Percentiles rank a stretch among this genome's conserved stretches.
Evolutionary conservation across 2,797 vertebrate species (phyloP).

Genomic region (Brachyalestes nurse): DNA sequence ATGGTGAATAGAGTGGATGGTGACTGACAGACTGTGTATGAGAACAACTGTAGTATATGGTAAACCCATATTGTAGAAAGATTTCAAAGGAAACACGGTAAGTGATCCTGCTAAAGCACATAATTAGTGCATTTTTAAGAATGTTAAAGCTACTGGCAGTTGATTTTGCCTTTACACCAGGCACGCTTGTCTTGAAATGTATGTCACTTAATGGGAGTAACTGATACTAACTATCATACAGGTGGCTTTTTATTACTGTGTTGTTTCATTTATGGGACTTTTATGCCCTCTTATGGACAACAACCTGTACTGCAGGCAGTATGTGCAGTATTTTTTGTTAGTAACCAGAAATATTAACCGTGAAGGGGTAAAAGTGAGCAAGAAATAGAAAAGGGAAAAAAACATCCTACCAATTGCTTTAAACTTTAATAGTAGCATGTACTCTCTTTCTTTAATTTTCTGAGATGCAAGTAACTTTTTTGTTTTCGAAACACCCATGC

Average conservation of each 20-base stretch:
- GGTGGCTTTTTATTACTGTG: not conserved
- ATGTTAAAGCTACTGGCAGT: not conserved
- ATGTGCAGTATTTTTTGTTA: not conserved
- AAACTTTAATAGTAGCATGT: too few species aligned
- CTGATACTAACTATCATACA: not conserved
- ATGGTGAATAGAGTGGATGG: too few species aligned
- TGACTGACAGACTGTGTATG: too few species aligned
- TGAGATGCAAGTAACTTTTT: too few species aligned
- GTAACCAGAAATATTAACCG: not conserved
- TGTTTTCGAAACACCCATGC: too few species aligned
- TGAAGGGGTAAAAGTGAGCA: too few species aligned
- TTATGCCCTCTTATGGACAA: conserved; percentile 59
- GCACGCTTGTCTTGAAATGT: not conserved
- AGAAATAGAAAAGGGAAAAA: too few species aligned
- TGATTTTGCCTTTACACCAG: not conserved
- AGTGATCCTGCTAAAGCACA: not conserved
- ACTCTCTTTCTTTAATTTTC: too few species aligned
- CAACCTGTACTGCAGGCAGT: conserved; percentile 20
- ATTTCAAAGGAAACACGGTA: not conserved
- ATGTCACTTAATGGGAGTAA: not conserved
- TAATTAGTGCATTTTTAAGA: not conserved
- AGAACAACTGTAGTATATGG: too few species aligned
- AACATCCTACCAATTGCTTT: too few species aligned
- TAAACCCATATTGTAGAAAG: too few species aligned
- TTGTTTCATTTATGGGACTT: conserved; percentile 11